A percentile compares a stretch with the other conserved stretches of the same genome.
Conservation (phyloP, 1,140 invertebrate genomes). For the Drosophila mojavensis region DNA sequence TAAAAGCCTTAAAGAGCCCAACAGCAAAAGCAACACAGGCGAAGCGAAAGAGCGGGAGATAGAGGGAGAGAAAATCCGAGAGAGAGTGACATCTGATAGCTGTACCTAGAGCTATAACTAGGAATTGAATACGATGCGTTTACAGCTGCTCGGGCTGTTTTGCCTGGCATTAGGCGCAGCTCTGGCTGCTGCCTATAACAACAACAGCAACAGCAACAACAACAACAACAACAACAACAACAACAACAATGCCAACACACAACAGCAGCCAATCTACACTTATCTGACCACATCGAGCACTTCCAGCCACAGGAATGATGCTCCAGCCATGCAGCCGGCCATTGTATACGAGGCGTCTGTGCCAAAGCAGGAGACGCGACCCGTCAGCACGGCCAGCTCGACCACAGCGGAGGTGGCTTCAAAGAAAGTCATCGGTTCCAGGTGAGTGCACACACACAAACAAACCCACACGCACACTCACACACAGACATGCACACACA, state of each 20-base stretch:
- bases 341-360: slow-evolving; percentile 69
- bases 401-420: slow-evolving; percentile 50
- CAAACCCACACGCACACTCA: slow-evolving; percentile 5
- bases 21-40: slow-evolving; percentile 8
- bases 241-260: slow-evolving; percentile 27
- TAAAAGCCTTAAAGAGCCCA: slow-evolving; percentile 48
- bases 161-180: slow-evolving; percentile 34
- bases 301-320: slow-evolving; percentile 50
- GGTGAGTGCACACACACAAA: slow-evolving; percentile 67
- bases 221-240: slow-evolving; percentile 25
- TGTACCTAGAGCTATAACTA: slow-evolving; percentile 12
- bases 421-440: slow-evolving; percentile 83
- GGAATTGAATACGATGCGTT: slow-evolving; percentile 55
- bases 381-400: slow-evolving; percentile 10
- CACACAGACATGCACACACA: neutral
- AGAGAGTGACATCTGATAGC: neutral
- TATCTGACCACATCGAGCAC: slow-evolving; percentile 74
- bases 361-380: slow-evolving; percentile 48
- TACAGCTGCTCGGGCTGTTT: slow-evolving; percentile 44
- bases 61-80: neutral
- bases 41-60: neutral
- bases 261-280: slow-evolving; percentile 51
- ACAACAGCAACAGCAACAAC: slow-evolving; percentile 10
- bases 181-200: slow-evolving; percentile 43
- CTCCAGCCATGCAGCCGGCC: slow-evolving; percentile 54